Conservation (phyloP, 2,888 invertebrate species). For the Aethes cnicana region DNA sequence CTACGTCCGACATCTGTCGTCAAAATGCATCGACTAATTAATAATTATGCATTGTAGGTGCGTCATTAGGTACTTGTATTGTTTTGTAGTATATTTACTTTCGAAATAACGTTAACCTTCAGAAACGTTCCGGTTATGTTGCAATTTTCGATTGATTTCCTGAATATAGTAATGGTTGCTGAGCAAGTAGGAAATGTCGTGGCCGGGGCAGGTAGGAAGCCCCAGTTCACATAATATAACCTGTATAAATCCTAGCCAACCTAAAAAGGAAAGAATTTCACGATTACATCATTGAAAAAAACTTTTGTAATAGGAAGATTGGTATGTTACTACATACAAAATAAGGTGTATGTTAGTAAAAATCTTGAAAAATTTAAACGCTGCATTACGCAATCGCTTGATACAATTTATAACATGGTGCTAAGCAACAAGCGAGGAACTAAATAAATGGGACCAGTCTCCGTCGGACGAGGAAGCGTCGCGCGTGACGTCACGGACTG, state of each 20-base stretch:
- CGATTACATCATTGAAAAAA: too few relatives aligned
- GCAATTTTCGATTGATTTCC: slow-evolving; percentile 16
- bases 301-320: too few relatives aligned
- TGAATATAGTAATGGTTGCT: not conserved
- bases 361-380: too few relatives aligned
- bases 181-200: slow-evolving; percentile 14
- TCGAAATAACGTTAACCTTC: slow-evolving; percentile 16
- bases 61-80: not conserved
- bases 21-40: slow-evolving; percentile 23
- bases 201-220: too few relatives aligned
- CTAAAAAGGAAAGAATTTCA: too few relatives aligned
- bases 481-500: slow-evolving; percentile 68
- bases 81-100: slow-evolving; percentile 1
- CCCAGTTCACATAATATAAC: too few relatives aligned
- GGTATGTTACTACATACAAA: too few relatives aligned
- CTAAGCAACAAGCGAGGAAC: slow-evolving; percentile 17
- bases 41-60: slow-evolving; percentile 1
- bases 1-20: slow-evolving; percentile 46
- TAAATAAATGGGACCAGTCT: slow-evolving; percentile 42
- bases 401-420: not conserved
- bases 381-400: too few relatives aligned
- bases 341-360: too few relatives aligned
- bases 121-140: slow-evolving; percentile 4
- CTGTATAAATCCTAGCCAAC: too few relatives aligned
- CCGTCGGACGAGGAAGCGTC: slow-evolving; percentile 60